Evolutionary conservation across 2,888 invertebrate species (phyloP).

Genomic region (Acrobasis suavella): DNA sequence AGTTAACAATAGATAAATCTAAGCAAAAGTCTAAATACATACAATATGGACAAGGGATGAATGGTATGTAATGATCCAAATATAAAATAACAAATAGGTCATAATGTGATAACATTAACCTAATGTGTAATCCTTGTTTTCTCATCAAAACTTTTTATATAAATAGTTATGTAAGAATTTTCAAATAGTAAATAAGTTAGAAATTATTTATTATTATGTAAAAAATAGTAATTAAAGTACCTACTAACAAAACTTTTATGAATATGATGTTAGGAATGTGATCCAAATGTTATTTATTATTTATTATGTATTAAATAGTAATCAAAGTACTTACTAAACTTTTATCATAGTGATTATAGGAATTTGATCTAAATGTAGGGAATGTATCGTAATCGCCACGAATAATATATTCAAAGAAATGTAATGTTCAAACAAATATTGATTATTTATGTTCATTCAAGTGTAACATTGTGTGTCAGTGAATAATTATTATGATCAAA

Average conservation of each 20-base stretch:
- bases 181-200: no score
- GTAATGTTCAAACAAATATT: conserved; percentile 43
- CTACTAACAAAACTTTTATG: no score
- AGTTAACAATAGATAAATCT: not conserved
- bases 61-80: not conserved
- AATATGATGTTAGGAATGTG: no score
- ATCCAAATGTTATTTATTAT: no score
- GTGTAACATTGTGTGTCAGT: conserved; percentile 39
- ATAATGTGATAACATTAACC: not conserved
- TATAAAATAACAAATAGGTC: not conserved
- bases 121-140: no score
- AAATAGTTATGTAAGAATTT: no score
- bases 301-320: no score
- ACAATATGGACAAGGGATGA: not conserved
- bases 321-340: no score
- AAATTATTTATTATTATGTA: no score
- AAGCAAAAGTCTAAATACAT: conserved; percentile 20
- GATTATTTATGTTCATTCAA: conserved; percentile 50
- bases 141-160: no score
- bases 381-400: conserved; percentile 24
- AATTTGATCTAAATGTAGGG: not conserved
- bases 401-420: conserved; percentile 32
- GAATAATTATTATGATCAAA: conserved; percentile 35
- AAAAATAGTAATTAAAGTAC: no score
- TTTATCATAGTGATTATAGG: not conserved